phyloP scores from a whole-genome alignment of 2,888 invertebrate species.

The Leuctra nigra region DNA sequence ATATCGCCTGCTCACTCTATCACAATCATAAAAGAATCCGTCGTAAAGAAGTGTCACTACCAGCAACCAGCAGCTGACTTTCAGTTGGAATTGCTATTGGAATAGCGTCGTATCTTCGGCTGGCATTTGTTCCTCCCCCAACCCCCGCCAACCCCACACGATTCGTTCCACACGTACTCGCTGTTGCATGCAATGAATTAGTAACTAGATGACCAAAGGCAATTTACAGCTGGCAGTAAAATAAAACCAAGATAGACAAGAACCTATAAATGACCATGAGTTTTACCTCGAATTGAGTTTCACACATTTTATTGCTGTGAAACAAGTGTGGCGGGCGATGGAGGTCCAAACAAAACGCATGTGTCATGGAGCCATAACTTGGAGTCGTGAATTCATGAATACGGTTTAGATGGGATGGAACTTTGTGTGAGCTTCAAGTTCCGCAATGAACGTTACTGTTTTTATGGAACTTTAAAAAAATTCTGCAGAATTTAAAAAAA shows the following conservation, averaged over 20 bases:
- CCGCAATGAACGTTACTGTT: too few relatives aligned
- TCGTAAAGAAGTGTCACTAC: conserved; percentile 2
- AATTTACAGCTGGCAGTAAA: conserved; percentile 20
- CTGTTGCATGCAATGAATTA: conserved; percentile 13
- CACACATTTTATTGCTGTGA: conserved; percentile 6
- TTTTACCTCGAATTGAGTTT: conserved; percentile 6
- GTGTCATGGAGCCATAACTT: too few relatives aligned
- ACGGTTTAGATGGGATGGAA: too few relatives aligned
- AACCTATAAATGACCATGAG: conserved; percentile 18
- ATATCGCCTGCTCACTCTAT: too few relatives aligned
- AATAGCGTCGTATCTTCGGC: conserved; percentile 4
- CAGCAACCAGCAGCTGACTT: conserved; percentile 1
- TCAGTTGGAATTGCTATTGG: neutral
- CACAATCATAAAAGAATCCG: conserved; percentile 2
- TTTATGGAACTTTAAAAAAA: too few relatives aligned
- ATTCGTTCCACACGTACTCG: neutral
- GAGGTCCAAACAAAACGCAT: neutral
- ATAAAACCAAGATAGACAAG: conserved; percentile 12
- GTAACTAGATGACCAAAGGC: conserved; percentile 20
- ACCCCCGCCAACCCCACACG: neutral
- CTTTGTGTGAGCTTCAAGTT: too few relatives aligned
- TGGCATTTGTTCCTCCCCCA: neutral
- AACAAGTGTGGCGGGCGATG: neutral
- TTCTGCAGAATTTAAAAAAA: too few relatives aligned
- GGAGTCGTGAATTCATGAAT: too few relatives aligned